These are phyloP conservation scores for Macrotus californicus DNA, from an alignment of 2,113 vertebrate species.

Conservation along the genomic window DNA sequence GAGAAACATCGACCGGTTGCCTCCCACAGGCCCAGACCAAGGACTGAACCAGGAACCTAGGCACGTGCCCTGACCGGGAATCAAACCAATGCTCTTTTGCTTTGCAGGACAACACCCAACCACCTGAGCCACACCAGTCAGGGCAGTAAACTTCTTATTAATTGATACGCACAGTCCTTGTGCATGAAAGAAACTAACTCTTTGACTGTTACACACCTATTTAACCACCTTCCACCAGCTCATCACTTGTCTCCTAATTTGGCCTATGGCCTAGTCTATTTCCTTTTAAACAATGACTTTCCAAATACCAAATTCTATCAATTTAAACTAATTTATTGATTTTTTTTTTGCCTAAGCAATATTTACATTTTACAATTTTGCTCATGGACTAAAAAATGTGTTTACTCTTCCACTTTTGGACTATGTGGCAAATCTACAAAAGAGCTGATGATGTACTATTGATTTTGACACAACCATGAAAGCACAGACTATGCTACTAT, in stretches of 20 bases:
- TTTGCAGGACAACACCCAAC: no score
- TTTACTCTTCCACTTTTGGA: constrained; percentile 72
- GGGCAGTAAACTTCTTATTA: background rate
- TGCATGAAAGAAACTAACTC: constrained; percentile 22
- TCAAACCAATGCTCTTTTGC: no score
- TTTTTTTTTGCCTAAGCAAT: background rate
- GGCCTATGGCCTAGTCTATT: background rate
- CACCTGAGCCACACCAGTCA: no score
- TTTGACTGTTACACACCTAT: background rate
- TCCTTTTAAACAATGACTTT: constrained; percentile 26
- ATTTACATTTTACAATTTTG: constrained; percentile 50
- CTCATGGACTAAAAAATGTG: constrained; percentile 43
- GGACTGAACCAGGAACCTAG: no score
- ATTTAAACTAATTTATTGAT: constrained; percentile 4
- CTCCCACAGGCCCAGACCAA: no score
- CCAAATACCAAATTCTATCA: background rate
- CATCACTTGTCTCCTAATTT: background rate
- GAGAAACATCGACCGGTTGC: no score
- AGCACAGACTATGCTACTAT: constrained; percentile 77
- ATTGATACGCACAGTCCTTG: background rate
- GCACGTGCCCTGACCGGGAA: no score
- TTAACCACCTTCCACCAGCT: background rate
- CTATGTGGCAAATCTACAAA: constrained; percentile 58
- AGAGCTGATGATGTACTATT: constrained; percentile 72
- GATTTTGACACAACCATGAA: constrained; percentile 82